Conservation (phyloP, 2,113 vertebrate genomes). For the Dicaeum eximium region DNA sequence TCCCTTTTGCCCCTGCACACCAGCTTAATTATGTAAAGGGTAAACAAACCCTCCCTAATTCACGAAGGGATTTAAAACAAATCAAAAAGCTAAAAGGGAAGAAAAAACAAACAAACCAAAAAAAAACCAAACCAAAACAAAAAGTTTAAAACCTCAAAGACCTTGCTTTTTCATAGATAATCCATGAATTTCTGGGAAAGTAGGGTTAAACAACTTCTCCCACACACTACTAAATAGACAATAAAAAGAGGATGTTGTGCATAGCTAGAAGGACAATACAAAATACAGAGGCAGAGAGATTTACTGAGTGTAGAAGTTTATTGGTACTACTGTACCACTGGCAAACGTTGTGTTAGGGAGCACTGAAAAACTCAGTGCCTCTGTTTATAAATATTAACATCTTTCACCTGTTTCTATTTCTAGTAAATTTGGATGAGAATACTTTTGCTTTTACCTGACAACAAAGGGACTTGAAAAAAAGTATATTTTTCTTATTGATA, state of each 20-base stretch:
- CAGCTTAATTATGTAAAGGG: not conserved
- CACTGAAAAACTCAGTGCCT: rapidly evolving
- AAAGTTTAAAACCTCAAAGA: not conserved
- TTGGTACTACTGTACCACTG: not conserved
- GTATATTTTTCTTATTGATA: not conserved
- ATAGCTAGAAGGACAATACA: not conserved
- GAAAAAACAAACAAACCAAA: not conserved
- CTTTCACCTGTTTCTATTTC: not conserved
- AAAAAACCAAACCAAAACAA: too few relatives aligned
- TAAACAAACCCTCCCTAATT: constrained; percentile 14
- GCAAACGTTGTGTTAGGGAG: not conserved
- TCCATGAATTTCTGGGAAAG: not conserved
- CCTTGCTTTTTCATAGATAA: not conserved
- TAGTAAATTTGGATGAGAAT: not conserved
- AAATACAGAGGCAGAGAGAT: not conserved
- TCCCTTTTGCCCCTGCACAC: not conserved
- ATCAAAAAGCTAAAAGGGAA: not conserved
- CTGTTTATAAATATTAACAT: not conserved
- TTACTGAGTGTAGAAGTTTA: not conserved
- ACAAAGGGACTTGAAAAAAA: not conserved
- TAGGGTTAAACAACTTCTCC: not conserved
- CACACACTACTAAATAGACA: not conserved
- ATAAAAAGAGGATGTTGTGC: not conserved
- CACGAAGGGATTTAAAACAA: not conserved
- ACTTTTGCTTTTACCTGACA: not conserved